Evolutionary conservation across 2,797 vertebrate species (phyloP).

Genomic region (Antrozous pallidus): DNA sequence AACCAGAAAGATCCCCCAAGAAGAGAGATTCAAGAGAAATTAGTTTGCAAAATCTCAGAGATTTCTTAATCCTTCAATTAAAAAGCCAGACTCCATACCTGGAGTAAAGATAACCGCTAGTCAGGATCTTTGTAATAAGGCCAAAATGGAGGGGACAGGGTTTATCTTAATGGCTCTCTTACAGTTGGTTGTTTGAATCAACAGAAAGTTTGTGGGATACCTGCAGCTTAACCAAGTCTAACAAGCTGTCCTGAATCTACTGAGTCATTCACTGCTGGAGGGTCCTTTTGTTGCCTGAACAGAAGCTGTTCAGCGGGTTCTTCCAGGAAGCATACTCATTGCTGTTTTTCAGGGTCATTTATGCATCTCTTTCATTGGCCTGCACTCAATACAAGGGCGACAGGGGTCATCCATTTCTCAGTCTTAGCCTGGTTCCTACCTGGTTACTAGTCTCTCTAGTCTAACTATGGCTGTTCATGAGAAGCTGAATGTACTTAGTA

Average conservation of each 20-base stretch:
- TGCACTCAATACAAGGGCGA: conserved; percentile 81
- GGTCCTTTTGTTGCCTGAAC: neutral
- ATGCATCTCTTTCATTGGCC: conserved; percentile 86
- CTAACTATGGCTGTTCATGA: conserved; percentile 84
- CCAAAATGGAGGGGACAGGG: neutral
- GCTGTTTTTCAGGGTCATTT: conserved; percentile 81
- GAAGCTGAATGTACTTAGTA: conserved; percentile 83
- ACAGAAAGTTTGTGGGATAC: neutral
- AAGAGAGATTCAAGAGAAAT: conserved; percentile 34
- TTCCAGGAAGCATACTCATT: neutral
- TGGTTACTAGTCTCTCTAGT: conserved; percentile 84
- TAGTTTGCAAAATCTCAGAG: conserved; percentile 34
- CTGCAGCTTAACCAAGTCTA: neutral
- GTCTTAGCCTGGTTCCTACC: conserved; percentile 82
- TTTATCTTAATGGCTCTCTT: neutral
- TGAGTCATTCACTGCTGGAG: neutral
- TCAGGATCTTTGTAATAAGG: neutral
- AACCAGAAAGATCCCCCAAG: conserved; percentile 14
- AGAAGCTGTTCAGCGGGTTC: neutral
- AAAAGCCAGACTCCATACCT: neutral
- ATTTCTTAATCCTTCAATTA: conserved; percentile 30
- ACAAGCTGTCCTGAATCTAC: neutral
- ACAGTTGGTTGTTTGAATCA: neutral
- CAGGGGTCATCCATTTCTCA: conserved; percentile 83
- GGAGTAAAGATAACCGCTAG: neutral